Base-by-base conservation (phyloP, 2,888 invertebrate species). In the Saturnia pavonia region DNA sequence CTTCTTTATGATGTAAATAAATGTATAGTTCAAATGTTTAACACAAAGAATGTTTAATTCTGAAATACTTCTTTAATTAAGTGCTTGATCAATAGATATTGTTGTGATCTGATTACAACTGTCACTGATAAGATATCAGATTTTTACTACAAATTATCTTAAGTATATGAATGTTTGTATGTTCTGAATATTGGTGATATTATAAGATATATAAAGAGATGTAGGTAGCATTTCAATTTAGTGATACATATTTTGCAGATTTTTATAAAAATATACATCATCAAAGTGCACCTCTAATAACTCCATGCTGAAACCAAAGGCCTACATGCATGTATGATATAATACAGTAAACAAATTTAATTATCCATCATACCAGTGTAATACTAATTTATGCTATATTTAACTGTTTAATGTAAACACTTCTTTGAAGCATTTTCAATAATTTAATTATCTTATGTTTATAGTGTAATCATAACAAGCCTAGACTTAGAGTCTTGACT, bases 61-160 rank as follows among this genome's bases (percentile, higher is more conserved):
- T 34, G 22, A n/a, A 63, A 68, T 68, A 25, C 48, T 65, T 73
- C 68, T 72, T 57, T 69, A 77, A 72, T 76, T 72, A 76, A 4
- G 34, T 65, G 65, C 40, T 65, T 65, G 75, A 75, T 79, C 70
- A 77, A 73, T 76, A 72, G 74, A 63, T 73, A 74, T 72, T 75
- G 65, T 67, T 34, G 67, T 73, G 74, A 70, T 75, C 74, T 71
- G 76, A 75, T 65, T 9, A 11, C 73, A 71, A 67, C 12, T 65
- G 25, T 22, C 51, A 69, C 54, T 70, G 78, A 80, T 80, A 80
- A 80, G 78, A 80, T 81, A 65, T 12, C 25, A 27, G 57, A 60
- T 60, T 27, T 60, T 60, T 60, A 60, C 25, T 60, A 60, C 25
- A 60, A 27, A 60, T 27, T 25, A 60, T 60, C 57, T 27, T 12